phyloP scores from a whole-genome alignment of 1,140 invertebrate genomes.

The Brevipalpus yothersi region DNA sequence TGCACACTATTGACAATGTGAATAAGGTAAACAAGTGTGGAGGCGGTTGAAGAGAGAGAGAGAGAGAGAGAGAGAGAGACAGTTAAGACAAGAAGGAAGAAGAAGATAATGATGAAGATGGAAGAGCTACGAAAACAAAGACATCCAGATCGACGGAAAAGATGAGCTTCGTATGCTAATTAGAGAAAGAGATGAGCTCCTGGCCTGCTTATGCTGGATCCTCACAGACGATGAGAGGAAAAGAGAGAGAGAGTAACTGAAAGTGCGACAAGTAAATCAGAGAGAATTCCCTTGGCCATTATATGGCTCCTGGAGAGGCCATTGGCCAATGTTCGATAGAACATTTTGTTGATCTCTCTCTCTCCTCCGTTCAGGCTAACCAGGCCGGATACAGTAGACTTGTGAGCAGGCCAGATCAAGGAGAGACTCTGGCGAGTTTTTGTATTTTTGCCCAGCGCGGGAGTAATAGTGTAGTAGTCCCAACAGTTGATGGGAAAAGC shows the following conservation, averaged over 20 bases:
- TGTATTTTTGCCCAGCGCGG: too few species aligned
- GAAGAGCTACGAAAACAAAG: neutral
- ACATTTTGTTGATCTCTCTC: neutral
- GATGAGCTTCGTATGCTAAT: neutral
- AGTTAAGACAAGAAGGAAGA: neutral
- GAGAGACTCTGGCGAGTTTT: too few species aligned
- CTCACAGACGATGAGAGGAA: neutral
- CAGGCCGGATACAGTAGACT: conserved; percentile 30
- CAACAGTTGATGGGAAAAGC: too few species aligned
- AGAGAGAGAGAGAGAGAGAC: neutral
- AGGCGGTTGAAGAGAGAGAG: neutral
- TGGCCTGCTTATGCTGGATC: neutral
- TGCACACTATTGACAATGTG: neutral
- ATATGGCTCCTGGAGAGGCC: neutral
- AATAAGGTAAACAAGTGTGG: neutral
- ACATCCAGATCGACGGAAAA: neutral
- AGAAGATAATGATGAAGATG: neutral
- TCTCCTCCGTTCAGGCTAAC: neutral
- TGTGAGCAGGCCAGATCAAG: conserved; percentile 24
- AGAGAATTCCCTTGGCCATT: neutral
- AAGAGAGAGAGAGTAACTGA: neutral
- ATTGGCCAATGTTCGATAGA: neutral
- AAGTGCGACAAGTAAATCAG: neutral
- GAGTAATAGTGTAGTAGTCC: too few species aligned
- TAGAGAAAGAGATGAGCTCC: neutral